These are phyloP conservation scores for Drosophila colorata DNA, from an alignment of 2,888 invertebrate species.

Conservation along the genomic window DNA sequence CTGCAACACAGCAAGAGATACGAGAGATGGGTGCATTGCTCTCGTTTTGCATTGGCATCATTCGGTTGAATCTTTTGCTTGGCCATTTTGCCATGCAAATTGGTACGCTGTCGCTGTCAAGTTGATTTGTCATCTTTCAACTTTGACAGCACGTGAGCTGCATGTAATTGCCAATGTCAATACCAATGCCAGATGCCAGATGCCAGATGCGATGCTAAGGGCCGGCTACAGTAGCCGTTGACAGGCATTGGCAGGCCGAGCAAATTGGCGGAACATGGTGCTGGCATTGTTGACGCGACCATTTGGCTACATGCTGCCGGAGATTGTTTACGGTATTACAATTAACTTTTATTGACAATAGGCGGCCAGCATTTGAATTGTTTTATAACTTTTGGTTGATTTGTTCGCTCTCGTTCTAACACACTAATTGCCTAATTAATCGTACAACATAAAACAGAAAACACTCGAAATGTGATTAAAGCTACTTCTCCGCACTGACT, in stretches of 20 bases:
- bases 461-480: slow-evolving; percentile 61
- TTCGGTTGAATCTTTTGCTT: slow-evolving; percentile 59
- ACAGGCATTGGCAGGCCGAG: slow-evolving; percentile 72
- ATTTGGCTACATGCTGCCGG: slow-evolving; percentile 6
- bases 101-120: slow-evolving; percentile 72
- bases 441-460: slow-evolving; percentile 29
- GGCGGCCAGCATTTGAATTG: slow-evolving; percentile 50
- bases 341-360: slow-evolving; percentile 67
- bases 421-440: slow-evolving; percentile 69
- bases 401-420: slow-evolving; percentile 45
- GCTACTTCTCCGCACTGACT: slow-evolving; percentile 36
- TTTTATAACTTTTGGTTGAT: slow-evolving; percentile 69
- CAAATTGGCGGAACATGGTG: slow-evolving; percentile 73
- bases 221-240: slow-evolving; percentile 58
- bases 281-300: slow-evolving; percentile 25
- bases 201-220: slow-evolving; percentile 48
- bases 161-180: slow-evolving; percentile 75
- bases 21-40: slow-evolving; percentile 46
- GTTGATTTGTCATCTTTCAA: slow-evolving; percentile 79
- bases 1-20: slow-evolving; percentile 5
- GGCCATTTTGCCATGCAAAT: slow-evolving; percentile 77
- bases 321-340: slow-evolving; percentile 49
- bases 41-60: slow-evolving; percentile 62
- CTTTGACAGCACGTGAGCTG: slow-evolving; percentile 79
- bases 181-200: slow-evolving; percentile 33